Percentiles rank a stretch among this genome's conserved stretches.
phyloP scores from a whole-genome alignment of 1,140 invertebrate genomes.

The Chironomus tepperi region DNA sequence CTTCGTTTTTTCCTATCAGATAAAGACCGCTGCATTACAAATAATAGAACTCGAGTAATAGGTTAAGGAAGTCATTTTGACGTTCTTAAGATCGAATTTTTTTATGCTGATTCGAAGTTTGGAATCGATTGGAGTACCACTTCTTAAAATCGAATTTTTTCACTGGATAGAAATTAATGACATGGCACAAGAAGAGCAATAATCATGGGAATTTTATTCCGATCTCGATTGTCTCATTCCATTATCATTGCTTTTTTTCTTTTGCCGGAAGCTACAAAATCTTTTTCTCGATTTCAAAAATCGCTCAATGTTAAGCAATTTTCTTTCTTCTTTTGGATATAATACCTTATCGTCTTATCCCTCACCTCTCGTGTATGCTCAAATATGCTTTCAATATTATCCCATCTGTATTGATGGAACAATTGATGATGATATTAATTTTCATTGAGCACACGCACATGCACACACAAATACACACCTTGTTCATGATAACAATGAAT shows the following conservation, averaged over 20 bases:
- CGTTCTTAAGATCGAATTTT: not conserved
- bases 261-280: not conserved
- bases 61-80: not conserved
- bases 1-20: not conserved
- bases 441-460: not conserved
- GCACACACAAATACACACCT: not conserved
- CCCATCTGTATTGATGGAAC: too few species aligned
- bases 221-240: not conserved
- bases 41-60: not conserved
- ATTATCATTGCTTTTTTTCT: not conserved
- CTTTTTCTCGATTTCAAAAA: not conserved
- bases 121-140: too few species aligned
- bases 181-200: not conserved
- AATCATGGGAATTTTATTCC: slow-evolving; percentile 3
- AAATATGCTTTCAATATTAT: too few species aligned
- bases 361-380: too few species aligned
- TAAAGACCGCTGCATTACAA: not conserved
- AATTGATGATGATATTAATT: slow-evolving; percentile 5
- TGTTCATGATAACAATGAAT: too few species aligned
- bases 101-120: too few species aligned
- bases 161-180: not conserved
- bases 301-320: not conserved
- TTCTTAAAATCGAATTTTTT: not conserved
- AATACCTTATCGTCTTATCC: too few species aligned
- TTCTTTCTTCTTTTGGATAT: not conserved